phyloP scores from a whole-genome alignment of 2,888 invertebrate species.

The Branchinecta sandiegonensis region DNA sequence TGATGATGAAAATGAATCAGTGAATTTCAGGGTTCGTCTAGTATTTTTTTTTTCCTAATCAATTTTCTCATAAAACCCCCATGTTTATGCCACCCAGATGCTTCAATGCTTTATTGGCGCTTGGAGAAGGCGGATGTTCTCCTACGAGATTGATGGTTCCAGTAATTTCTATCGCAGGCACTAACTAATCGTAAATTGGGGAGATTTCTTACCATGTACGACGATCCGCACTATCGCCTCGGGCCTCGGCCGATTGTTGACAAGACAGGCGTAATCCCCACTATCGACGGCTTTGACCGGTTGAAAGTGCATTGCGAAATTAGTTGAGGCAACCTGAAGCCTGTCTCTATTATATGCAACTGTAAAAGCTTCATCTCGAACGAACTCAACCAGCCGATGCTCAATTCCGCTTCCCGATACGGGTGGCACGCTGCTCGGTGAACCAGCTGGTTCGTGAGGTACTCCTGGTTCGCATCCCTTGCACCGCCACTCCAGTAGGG shows the following conservation, averaged over 20 bases:
- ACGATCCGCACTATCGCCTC: slow-evolving; percentile 49
- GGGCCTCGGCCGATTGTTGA: slow-evolving; percentile 50
- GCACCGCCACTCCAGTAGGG: slow-evolving; percentile 46
- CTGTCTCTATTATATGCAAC: slow-evolving; percentile 41
- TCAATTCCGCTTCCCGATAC: slow-evolving; percentile 27
- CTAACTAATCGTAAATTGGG: neutral
- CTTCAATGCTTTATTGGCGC: too few relatives aligned
- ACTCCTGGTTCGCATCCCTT: slow-evolving; percentile 28
- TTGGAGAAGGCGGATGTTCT: too few relatives aligned
- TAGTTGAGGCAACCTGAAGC: slow-evolving; percentile 45
- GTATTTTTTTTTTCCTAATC: too few relatives aligned
- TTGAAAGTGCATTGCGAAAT: slow-evolving; percentile 47
- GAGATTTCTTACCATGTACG: slow-evolving; percentile 46
- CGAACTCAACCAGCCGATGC: slow-evolving; percentile 40
- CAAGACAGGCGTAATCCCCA: slow-evolving; percentile 51
- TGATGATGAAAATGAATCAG: too few relatives aligned
- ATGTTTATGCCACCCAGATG: too few relatives aligned
- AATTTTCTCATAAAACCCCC: too few relatives aligned
- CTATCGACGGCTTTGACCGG: slow-evolving; percentile 48
- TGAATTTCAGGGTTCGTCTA: too few relatives aligned
- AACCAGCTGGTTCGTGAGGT: neutral
- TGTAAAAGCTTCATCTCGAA: slow-evolving; percentile 39
- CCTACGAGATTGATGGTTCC: too few relatives aligned
- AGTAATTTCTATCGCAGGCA: too few relatives aligned
- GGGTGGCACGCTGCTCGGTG: neutral